phyloP scores from a whole-genome alignment of 2,113 vertebrate species.

The Ageneiosus marmoratus region DNA sequence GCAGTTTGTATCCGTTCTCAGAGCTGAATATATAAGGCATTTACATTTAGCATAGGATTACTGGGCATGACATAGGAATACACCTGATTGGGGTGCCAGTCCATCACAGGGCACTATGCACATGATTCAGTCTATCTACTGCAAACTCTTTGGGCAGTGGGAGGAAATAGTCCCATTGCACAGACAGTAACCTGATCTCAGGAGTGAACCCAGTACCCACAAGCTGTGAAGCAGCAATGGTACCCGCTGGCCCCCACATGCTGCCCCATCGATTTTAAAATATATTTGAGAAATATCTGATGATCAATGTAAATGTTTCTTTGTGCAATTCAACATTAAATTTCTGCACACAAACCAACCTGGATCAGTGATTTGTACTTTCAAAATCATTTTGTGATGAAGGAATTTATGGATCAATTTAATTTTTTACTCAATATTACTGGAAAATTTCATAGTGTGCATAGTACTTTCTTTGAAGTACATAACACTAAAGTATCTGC shows the following conservation, averaged over 20 bases:
- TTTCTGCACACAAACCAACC: not conserved
- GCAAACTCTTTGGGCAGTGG: not conserved
- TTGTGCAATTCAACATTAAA: not conserved
- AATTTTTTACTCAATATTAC: not conserved
- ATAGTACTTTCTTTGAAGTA: not conserved
- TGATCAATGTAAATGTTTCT: not conserved
- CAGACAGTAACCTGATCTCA: not conserved
- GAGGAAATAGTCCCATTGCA: not conserved
- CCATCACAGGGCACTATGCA: not conserved
- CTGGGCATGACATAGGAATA: too few relatives aligned
- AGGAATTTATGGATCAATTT: not conserved
- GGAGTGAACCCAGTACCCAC: not conserved
- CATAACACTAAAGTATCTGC: not conserved
- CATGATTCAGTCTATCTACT: not conserved
- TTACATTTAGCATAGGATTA: not conserved
- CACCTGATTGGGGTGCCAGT: not conserved
- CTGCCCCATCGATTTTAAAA: not conserved
- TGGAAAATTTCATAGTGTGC: not conserved
- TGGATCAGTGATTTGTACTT: not conserved
- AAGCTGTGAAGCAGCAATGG: not conserved
- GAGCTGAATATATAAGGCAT: not conserved
- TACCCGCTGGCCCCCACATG: not conserved
- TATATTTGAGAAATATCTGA: not conserved
- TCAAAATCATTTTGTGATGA: not conserved
- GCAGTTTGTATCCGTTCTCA: not conserved